A percentile compares a stretch with the other conserved stretches of the same genome.
Evolutionary conservation across 2,797 vertebrate genomes (phyloP).

Genomic region (Cossypha polioptera): DNA sequence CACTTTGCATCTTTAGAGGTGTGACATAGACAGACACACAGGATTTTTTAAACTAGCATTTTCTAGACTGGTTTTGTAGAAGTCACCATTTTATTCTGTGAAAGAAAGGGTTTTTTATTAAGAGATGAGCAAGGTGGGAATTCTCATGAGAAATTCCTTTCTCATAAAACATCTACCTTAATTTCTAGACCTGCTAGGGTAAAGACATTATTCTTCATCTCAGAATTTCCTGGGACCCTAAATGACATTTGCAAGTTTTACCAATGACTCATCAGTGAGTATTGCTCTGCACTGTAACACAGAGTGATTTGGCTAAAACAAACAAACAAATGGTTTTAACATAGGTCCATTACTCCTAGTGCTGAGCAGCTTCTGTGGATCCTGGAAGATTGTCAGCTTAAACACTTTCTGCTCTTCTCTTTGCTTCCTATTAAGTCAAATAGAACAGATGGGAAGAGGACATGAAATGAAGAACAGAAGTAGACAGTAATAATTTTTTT

Average conservation of each 20-base stretch:
- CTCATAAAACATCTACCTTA: background rate
- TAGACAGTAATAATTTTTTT: constrained; percentile 29
- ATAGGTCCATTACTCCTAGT: background rate
- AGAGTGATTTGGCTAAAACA: background rate
- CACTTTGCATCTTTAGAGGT: background rate
- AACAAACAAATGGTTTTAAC: background rate
- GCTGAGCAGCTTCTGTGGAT: background rate
- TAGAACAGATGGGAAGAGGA: constrained; percentile 48
- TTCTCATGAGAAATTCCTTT: background rate
- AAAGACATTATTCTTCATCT: background rate
- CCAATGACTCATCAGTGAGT: background rate
- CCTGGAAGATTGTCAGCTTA: background rate
- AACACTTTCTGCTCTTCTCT: background rate
- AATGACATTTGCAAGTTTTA: background rate
- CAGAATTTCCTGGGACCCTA: background rate
- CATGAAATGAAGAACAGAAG: constrained; percentile 39
- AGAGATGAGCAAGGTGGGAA: background rate
- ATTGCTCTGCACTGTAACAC: background rate
- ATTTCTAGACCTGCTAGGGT: background rate
- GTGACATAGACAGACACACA: background rate
- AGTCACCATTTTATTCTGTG: background rate
- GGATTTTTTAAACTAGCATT: background rate
- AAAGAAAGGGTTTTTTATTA: background rate
- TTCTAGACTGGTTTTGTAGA: background rate
- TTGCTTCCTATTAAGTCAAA: constrained; percentile 36